Evolutionary conservation across 2,888 invertebrate species (phyloP), one percentile per base, ranked within the genome.

Genomic region (Eupithecia centaureata): DNA sequence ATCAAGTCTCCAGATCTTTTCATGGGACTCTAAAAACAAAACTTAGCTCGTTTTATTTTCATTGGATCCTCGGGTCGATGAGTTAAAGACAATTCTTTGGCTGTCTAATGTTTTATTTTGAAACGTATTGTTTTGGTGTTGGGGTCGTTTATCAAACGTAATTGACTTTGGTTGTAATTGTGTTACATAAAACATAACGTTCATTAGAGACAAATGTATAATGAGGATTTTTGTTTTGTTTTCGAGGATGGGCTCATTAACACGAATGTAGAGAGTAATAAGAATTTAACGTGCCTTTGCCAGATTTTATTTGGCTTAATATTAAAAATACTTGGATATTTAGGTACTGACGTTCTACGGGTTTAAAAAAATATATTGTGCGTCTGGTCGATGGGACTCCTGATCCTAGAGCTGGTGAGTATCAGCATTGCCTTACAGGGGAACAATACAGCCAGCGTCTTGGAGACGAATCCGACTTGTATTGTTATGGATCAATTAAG

Each of bases 11-110:
- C 22, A 62, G 68, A 68, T 57, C 61, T 66, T 65, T 66, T 70
- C 57, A 63, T 61, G 57, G 59, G 63, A 63, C 60, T 66, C 56
- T 64, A 57, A 69, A 63, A 70, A 75, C 65, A 73, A 79, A 77
- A 74, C 70, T 73, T 71, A 27, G 47, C 70, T 73, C 59, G 71
- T 76, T 76, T 77, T 74, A 70, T 79, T 79, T 76, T 77, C 73
- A 76, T 74, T 76, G 64, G 72, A 73, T 56, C 61, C 67, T 65
- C 64, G 72, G 73, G 59, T 71, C 72, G 68, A 76, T 71, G 79
- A 78, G 76, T 76, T 76, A 75, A 76, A 73, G 68, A 72, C 71
- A 67, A 59, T 72, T 73, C 71, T 67, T 68, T 42, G 63, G 51
- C 63, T 61, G 66, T 66, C 66, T 67, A 63, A 66, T 67, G 69